phyloP scores from a whole-genome alignment of 2,797 vertebrate genomes.

The Gallinago solitaria region DNA sequence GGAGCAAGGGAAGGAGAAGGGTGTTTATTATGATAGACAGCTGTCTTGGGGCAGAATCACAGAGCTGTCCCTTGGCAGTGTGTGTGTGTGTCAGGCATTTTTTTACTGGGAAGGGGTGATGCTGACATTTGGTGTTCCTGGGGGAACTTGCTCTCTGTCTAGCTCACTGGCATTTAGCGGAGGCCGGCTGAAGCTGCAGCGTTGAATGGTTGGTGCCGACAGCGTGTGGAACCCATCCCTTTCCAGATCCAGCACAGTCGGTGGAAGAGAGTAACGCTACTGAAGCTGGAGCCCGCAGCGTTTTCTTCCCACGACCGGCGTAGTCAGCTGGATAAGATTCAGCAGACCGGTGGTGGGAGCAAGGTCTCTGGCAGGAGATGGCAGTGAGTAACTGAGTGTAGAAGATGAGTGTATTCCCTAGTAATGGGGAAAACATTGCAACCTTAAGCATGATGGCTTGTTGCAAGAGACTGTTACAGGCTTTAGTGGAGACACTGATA shows the following conservation, averaged over 20 bases:
- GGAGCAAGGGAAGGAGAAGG: neutral
- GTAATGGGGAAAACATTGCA: neutral
- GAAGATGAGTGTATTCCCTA: neutral
- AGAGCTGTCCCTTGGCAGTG: neutral
- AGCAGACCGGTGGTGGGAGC: neutral
- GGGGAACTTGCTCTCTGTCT: neutral
- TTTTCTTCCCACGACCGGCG: neutral
- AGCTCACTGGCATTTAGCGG: neutral
- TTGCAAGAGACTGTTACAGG: neutral
- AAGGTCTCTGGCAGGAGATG: neutral
- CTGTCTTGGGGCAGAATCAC: neutral
- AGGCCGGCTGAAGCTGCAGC: neutral
- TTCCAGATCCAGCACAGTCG: neutral
- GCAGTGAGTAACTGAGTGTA: neutral
- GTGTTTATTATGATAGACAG: neutral
- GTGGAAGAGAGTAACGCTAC: neutral
- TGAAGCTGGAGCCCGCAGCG: neutral
- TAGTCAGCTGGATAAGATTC: neutral
- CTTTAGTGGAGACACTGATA: fast-evolving
- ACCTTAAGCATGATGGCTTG: neutral
- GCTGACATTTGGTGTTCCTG: neutral
- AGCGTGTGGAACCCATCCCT: neutral
- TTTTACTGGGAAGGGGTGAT: neutral
- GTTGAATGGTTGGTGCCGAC: neutral
- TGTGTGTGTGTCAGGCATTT: neutral